Evolutionary conservation across 2,113 vertebrate species (phyloP), one percentile per base, ranked within the genome.

Genomic region (Seriola rivoliana): DNA sequence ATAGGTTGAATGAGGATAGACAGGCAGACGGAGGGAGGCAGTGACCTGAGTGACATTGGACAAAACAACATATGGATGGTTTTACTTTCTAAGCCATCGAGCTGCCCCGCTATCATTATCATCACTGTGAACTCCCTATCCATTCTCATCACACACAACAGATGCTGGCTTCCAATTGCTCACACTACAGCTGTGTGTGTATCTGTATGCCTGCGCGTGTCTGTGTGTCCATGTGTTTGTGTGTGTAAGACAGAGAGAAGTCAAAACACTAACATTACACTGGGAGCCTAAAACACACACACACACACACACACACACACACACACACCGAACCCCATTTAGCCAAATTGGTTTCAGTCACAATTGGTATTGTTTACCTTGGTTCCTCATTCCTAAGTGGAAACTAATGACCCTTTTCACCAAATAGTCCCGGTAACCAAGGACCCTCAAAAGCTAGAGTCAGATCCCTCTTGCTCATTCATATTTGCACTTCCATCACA

Each of bases 81-180:
- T 93, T 92, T 88, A 91, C 88, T 93, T 92, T 89, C 85, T 77
- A 89, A 92, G 86, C 90, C 90, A 93, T 88, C 84, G 80, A 91
- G 89, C 89, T 91, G 88, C 81, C 86, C 89, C n/a, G 38, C 83
- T 77, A 85, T 92, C 90, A 94, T 94, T 91, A 94, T 91, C 92
- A 89, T 90, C 86, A 81, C 79, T 66, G 81, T 78, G 71, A 85
- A 89, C 85, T 90, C 86, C 77, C 81, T 44, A 93, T 95, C 89
- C 81, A 91, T 94, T 92, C 86, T 93, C 88, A 93, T 94, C 92
- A 91, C 91, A 88, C 89, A 90, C 89, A 94, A 84, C 94, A 95
- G 94, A 93, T 94, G 94, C 90, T 91, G 85, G 76, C 88, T 85
- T 89, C 90, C 86, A 90, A 89, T 93, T 82, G 90, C 92, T 93